Conservation (phyloP, 2,113 vertebrate genomes). For the Anser brachyrhynchus region DNA sequence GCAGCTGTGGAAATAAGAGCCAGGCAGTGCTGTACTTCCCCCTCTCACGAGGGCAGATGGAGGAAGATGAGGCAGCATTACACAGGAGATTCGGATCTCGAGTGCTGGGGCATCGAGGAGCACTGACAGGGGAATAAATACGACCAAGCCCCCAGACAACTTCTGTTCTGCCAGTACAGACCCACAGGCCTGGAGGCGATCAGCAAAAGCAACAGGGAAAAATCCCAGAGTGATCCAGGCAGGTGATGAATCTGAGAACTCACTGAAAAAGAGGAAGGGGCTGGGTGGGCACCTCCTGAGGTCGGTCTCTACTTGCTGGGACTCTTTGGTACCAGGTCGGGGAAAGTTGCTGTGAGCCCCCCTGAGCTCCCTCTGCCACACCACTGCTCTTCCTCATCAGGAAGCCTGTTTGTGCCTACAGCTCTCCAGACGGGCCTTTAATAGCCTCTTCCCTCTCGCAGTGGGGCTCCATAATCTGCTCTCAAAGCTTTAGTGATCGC, state of each 20-base stretch:
- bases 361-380: neutral
- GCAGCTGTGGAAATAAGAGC: neutral
- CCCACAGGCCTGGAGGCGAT: neutral
- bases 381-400: neutral
- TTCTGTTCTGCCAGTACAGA: neutral
- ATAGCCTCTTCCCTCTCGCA: neutral
- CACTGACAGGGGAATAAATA: neutral
- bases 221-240: neutral
- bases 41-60: neutral
- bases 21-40: neutral
- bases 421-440: neutral
- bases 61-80: neutral
- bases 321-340: neutral
- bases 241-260: neutral
- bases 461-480: neutral
- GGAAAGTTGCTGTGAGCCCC: neutral
- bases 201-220: neutral
- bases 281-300: neutral
- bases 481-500: neutral
- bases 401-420: neutral
- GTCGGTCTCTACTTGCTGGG: neutral
- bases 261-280: neutral
- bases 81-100: neutral
- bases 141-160: fast-evolving
- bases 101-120: neutral